These are phyloP conservation scores for Plutomurus gul DNA, from an alignment of 1,140 invertebrate genomes.

Conservation along the genomic window DNA sequence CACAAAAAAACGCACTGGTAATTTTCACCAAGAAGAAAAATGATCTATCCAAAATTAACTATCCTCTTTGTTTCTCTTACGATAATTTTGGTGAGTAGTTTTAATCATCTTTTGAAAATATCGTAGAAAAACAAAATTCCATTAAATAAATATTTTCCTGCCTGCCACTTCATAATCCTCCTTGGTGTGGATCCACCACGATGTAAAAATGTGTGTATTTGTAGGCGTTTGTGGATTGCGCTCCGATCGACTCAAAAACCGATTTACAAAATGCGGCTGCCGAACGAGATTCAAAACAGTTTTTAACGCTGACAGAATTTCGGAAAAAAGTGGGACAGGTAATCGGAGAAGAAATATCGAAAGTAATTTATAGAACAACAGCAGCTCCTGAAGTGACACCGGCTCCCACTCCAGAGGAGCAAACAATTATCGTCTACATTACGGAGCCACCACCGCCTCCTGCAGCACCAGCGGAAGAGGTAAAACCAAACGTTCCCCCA, in stretches of 20 bases:
- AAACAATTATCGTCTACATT: constrained; percentile 10
- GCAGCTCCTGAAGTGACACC: background rate
- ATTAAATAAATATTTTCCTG: too few species aligned
- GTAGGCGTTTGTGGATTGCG: background rate
- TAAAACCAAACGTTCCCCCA: too few species aligned
- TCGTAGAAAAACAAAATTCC: background rate
- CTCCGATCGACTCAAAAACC: background rate
- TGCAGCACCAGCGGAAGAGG: too few species aligned
- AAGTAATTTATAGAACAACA: background rate
- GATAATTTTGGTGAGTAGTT: too few species aligned
- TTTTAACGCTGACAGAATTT: background rate
- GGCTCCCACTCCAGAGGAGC: too few species aligned
- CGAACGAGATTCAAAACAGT: background rate
- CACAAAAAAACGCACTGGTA: too few species aligned
- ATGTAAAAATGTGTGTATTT: background rate
- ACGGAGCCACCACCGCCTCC: background rate
- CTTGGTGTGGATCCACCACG: too few species aligned
- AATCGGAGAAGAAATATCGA: background rate
- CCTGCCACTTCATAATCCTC: background rate
- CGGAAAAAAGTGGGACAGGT: background rate
- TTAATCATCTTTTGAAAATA: too few species aligned
- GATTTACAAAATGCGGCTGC: background rate
- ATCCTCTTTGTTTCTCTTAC: too few species aligned
- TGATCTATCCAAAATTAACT: too few species aligned
- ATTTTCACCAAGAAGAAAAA: too few species aligned